A percentile compares a stretch with the other conserved stretches of the same genome.
Evolutionary conservation across 2,888 invertebrate genomes (phyloP).

Genomic region (Gastrophysa polygoni): DNA sequence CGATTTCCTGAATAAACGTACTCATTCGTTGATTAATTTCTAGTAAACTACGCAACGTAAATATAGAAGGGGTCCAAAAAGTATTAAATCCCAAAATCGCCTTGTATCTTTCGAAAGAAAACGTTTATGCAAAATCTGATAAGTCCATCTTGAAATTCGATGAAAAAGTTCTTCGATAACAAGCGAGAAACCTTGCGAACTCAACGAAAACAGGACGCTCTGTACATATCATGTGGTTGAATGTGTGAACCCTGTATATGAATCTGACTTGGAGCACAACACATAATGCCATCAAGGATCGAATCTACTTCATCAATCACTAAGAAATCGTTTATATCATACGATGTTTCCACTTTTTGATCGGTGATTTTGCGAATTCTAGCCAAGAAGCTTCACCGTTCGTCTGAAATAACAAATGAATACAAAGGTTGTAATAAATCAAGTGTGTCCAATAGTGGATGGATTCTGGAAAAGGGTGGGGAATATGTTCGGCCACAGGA

Average conservation of each 20-base stretch:
- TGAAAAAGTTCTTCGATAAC: no score
- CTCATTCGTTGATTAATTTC: no score
- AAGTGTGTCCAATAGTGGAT: slow-evolving; percentile 7
- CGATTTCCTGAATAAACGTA: no score
- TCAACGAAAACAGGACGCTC: no score
- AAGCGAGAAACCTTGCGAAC: no score
- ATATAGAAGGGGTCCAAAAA: no score
- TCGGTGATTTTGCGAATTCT: slow-evolving; percentile 1
- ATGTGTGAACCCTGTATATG: neutral
- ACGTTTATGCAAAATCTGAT: no score
- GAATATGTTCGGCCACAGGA: neutral
- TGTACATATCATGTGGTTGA: no score
- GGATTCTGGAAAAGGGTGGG: neutral
- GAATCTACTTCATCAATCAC: neutral
- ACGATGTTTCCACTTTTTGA: neutral
- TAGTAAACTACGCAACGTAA: no score
- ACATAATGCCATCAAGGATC: neutral
- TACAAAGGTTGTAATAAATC: slow-evolving; percentile 14
- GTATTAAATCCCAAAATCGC: no score
- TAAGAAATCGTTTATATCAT: neutral
- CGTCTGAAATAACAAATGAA: slow-evolving; percentile 20
- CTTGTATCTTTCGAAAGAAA: no score
- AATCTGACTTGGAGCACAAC: neutral
- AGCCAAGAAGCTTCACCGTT: slow-evolving; percentile 15
- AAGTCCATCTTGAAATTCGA: no score